Base-by-base conservation (phyloP, 2,797 vertebrate genomes). In the Tamandua tetradactyla region DNA sequence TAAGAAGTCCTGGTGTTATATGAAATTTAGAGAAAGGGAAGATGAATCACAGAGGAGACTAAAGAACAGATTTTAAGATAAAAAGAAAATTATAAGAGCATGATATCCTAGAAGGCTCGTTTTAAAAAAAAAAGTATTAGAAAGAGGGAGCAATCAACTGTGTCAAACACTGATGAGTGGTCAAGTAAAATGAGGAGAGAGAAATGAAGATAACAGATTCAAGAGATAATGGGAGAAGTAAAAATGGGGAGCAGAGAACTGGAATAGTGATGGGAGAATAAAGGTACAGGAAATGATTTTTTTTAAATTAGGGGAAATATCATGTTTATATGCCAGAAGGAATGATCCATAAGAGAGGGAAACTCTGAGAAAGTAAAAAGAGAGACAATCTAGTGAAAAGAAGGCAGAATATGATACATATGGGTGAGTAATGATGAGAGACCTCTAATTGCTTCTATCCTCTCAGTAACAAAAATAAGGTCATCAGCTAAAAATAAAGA, bases 301-400 rank as follows among this genome's bases (percentile, higher is more conserved):
- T 71, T 75, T 89, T 87, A 17, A 87, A 14, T 10, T 81, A 55
- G 55, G 32, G 92, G 90, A 92, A 94, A 91, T 84, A 87, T 22
- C 52, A 47, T 61, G 37, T 49, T 52, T 55, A 10, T 61, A 71
- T 59, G 47, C 30, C 74, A 44, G 44, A 49, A 64, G 71, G 52
- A 84, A 94, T 61, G 78, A 92, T 61, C 68, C 72, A 87, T 62
- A 61, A 93, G 37, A 88, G 40, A 23, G 15, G 76, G 12, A 90
- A 93, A 59, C 37, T 80, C 62, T 14, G 84, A 79, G 49, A 72
- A 52, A 68, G 25, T 30, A 35, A 92, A 27, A 90, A 75, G 49
- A 32, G 37, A 71, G 0, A 87, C 87, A 94, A 68, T 37, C 15
- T 7, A 90, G 22, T 23, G 72, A 32, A 66, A 88, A 75, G 66